A percentile compares a stretch with the other conserved stretches of the same genome.
phyloP scores from a whole-genome alignment of 2,797 vertebrate species.

The Silurus lanzhouensis region DNA sequence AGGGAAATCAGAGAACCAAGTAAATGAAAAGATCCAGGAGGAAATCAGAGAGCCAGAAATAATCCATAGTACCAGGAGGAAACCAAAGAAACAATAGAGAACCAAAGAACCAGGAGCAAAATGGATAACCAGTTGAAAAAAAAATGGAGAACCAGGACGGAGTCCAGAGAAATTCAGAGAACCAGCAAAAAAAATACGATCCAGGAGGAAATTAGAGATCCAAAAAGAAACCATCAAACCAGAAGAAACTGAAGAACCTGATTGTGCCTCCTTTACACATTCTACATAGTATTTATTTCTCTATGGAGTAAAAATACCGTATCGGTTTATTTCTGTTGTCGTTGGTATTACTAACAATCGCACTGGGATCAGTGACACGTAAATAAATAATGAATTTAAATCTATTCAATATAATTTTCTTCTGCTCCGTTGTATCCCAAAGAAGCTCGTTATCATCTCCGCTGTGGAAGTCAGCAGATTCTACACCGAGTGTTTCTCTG shows the following conservation, averaged over 20 bases:
- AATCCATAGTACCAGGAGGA: too few species aligned
- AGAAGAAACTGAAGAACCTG: neutral
- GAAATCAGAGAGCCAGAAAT: too few species aligned
- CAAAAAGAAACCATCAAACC: neutral
- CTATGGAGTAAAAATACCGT: neutral
- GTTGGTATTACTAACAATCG: neutral
- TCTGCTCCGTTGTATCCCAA: neutral
- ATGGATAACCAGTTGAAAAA: too few species aligned
- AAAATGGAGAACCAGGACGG: too few species aligned
- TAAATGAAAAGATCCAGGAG: too few species aligned
- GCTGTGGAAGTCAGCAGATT: conserved; percentile 18
- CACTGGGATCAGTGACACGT: neutral
- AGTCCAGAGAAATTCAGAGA: too few species aligned
- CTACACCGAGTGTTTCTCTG: neutral
- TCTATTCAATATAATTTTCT: neutral
- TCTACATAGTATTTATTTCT: neutral
- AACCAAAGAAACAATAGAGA: too few species aligned
- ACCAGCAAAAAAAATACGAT: too few species aligned
- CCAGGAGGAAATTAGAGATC: too few species aligned
- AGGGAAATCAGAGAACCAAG: too few species aligned
- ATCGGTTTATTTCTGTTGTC: neutral
- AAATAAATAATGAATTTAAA: neutral
- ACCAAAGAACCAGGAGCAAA: too few species aligned
- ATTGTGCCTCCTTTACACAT: neutral
- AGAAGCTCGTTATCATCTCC: conserved; percentile 2